Base-by-base conservation (phyloP, 64 coral and sea anemone genomes). In the Pocillopora verrucosa region DNA sequence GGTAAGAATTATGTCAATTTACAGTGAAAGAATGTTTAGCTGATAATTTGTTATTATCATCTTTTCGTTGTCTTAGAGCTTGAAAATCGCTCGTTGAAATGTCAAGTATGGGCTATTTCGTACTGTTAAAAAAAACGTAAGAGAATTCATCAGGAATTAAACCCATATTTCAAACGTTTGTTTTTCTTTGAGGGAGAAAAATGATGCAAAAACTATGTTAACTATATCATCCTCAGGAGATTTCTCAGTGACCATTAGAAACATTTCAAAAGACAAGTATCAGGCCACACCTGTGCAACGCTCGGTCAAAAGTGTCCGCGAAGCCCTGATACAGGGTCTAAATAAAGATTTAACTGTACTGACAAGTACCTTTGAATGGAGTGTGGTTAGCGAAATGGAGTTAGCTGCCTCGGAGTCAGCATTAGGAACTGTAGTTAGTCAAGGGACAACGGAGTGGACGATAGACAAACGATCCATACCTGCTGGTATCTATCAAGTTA, bases 231-330 rank as follows among this genome's bases (percentile, higher is more conserved):
- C 5, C 17, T 51, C 36, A 84, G 81, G 81, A 13, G 81, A 84
- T 20, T 84, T 84, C 37, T 70, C 64, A 4, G 81, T 84, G 16
- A 56, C 63, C 10, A 84, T 84, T 51, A 56, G 62, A 67, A 56
- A 84, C 35, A 84, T 84, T 56, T 84, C 81, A 2, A 84, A 84
- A 36, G 81, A 84, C 81, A 84, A 72, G 37, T 84, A 84, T 38
- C 62, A 56, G 1, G 63, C 81, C 36, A 84, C 81, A 56, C 30
- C 61, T 35, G 64, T 84, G 3, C 45, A 70, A 36, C 35, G 81
- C 9, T 69, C 81, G 2, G 19, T 24, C 36, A 84, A 84, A 64
- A 70, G 63, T 38, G 36, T 45, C 1, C 62, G 51, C 15, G 63
- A 24, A 51, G 81, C 81, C 7, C 34, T 70, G 24, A 84, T 70